phyloP scores from a whole-genome alignment of 2,797 vertebrate species.

The Xenops minutus region DNA sequence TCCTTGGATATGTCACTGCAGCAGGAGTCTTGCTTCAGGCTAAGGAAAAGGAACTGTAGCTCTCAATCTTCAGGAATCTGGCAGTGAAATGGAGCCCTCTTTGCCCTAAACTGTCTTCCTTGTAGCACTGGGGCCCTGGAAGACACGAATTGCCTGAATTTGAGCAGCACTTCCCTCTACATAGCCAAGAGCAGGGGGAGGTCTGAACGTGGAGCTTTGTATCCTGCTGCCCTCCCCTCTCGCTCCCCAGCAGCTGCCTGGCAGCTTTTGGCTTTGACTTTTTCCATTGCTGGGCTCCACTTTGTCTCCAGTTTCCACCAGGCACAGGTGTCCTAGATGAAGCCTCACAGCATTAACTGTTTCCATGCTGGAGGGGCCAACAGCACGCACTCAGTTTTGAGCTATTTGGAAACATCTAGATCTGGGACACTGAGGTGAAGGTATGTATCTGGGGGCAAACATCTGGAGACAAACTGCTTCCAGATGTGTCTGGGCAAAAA shows the following conservation, averaged over 20 bases:
- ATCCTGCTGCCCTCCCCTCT: background rate
- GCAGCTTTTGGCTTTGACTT: conserved; percentile 29
- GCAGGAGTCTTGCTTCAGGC: background rate
- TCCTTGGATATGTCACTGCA: background rate
- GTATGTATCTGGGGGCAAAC: conserved; percentile 1
- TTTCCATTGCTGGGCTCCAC: background rate
- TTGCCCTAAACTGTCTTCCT: background rate
- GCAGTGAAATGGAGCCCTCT: background rate
- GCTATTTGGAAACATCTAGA: background rate
- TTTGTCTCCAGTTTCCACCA: conserved; percentile 37
- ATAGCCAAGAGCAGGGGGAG: background rate
- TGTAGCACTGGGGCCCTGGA: background rate
- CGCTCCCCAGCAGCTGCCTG: background rate
- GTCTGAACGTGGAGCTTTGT: background rate
- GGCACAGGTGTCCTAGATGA: background rate
- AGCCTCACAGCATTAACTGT: background rate
- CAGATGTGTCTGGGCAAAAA: background rate
- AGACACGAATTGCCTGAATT: background rate
- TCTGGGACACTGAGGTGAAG: background rate
- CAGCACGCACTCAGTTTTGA: background rate
- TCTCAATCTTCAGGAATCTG: background rate
- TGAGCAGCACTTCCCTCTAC: background rate
- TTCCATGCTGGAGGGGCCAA: background rate
- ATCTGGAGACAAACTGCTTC: conserved; percentile 15
- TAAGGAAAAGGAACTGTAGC: background rate